A percentile compares a stretch with the other conserved stretches of the same genome.
These are phyloP conservation scores for Piezodorus guildinii DNA, from an alignment of 1,140 invertebrate species.

Conservation along the genomic window DNA sequence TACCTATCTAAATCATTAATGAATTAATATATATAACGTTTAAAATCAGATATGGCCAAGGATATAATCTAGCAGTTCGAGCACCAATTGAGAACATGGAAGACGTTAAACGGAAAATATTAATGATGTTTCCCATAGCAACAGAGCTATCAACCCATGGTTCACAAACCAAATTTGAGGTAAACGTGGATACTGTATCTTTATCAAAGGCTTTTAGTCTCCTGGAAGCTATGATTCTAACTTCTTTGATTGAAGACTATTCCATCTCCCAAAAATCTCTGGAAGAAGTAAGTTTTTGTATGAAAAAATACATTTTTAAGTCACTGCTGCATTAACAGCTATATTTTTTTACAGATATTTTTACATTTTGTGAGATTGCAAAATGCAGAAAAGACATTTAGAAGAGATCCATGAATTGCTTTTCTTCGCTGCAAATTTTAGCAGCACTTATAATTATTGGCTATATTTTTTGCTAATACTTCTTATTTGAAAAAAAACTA, in stretches of 20 bases:
- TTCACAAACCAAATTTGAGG: not conserved
- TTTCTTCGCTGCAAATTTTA: too few species aligned
- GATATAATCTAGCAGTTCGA: not conserved
- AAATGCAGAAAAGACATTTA: not conserved
- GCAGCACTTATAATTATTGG: too few species aligned
- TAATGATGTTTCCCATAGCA: not conserved
- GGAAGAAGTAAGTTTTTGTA: not conserved
- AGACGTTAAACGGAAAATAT: not conserved
- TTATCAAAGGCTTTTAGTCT: not conserved
- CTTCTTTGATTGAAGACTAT: not conserved
- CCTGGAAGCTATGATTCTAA: not conserved
- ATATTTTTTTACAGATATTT: not conserved
- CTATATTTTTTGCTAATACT: too few species aligned
- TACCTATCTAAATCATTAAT: too few species aligned
- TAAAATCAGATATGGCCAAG: not conserved
- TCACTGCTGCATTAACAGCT: not conserved
- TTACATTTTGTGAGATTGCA: not conserved
- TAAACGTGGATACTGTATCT: not conserved
- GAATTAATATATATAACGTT: too few species aligned
- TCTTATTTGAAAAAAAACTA: too few species aligned
- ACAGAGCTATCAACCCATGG: not conserved
- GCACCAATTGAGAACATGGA: not conserved
- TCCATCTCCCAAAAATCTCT: slow-evolving; percentile 8
- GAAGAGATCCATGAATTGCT: too few species aligned
- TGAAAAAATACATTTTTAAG: too few species aligned